These are phyloP conservation scores for Heterotis niloticus DNA, from an alignment of 2,113 vertebrate genomes.

Conservation along the genomic window DNA sequence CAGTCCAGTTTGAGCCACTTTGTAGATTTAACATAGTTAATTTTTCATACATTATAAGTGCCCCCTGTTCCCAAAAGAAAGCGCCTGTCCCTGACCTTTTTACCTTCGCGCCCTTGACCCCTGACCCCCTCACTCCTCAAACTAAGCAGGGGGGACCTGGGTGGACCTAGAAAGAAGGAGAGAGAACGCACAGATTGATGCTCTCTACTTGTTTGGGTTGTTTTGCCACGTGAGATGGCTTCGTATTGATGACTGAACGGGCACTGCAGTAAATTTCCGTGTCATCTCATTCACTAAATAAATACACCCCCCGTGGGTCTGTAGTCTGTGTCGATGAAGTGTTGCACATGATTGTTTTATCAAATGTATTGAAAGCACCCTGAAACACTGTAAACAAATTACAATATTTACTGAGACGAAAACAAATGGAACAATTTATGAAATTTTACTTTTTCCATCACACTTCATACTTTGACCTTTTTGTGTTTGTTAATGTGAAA, in stretches of 20 bases:
- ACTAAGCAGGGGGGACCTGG: not conserved
- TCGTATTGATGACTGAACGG: not conserved
- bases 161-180: conserved; percentile 8
- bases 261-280: not conserved
- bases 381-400: not conserved
- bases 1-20: conserved; percentile 70
- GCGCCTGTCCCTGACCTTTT: conserved; percentile 39
- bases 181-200: conserved; percentile 10
- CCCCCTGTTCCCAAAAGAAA: conserved; percentile 44
- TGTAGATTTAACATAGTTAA: conserved; percentile 80
- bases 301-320: no score
- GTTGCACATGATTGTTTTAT: not conserved
- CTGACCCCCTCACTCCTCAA: conserved; percentile 28
- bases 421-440: not conserved
- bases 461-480: not conserved
- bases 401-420: not conserved
- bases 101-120: conserved; percentile 42
- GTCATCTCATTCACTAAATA: conserved; percentile 2
- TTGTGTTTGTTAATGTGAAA: not conserved
- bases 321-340: no score
- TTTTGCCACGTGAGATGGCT: no score
- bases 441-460: not conserved
- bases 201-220: not conserved
- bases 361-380: not conserved
- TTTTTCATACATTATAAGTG: conserved; percentile 70